Conservation (phyloP, 2,888 invertebrate species). For the Pheosia tremula region DNA sequence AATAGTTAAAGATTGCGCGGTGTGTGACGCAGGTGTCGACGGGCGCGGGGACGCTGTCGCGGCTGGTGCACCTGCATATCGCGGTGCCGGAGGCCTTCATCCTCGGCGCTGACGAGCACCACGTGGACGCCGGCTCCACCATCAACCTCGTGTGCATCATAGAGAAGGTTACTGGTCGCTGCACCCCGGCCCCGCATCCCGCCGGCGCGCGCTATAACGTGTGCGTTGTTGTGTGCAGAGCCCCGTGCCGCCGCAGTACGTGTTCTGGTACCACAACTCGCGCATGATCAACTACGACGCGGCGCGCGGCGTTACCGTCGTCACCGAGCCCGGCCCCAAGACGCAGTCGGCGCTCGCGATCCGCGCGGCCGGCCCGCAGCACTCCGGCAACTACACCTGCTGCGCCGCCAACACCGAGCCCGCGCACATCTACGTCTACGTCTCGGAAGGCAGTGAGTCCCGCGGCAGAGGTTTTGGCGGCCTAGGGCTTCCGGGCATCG, state of each 20-base stretch:
- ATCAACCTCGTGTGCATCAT: conserved; percentile 96
- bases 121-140: conserved; percentile 95
- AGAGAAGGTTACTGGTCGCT: conserved; percentile 88
- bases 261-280: conserved; percentile 98
- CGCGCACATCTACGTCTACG: conserved; percentile 95
- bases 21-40: conserved; percentile 88
- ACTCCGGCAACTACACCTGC: conserved; percentile 97
- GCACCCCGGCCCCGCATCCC: not conserved
- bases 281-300: conserved; percentile 97
- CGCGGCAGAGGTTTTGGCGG: not conserved
- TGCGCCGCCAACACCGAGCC: conserved; percentile 95
- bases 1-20: conserved; percentile 18
- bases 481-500: not conserved
- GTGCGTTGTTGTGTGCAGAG: conserved; percentile 86
- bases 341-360: conserved; percentile 95
- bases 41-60: conserved; percentile 92
- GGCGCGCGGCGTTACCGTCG: conserved; percentile 91
- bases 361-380: conserved; percentile 91
- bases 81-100: conserved; percentile 96
- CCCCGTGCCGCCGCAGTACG: conserved; percentile 96
- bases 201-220: conserved; percentile 1
- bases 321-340: conserved; percentile 92
- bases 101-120: conserved; percentile 93
- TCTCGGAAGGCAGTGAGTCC: conserved; percentile 91
- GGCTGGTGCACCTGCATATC: conserved; percentile 94